Conservation (phyloP, 2,113 vertebrate genomes). For the Cyphomyrus plagiostoma region DNA sequence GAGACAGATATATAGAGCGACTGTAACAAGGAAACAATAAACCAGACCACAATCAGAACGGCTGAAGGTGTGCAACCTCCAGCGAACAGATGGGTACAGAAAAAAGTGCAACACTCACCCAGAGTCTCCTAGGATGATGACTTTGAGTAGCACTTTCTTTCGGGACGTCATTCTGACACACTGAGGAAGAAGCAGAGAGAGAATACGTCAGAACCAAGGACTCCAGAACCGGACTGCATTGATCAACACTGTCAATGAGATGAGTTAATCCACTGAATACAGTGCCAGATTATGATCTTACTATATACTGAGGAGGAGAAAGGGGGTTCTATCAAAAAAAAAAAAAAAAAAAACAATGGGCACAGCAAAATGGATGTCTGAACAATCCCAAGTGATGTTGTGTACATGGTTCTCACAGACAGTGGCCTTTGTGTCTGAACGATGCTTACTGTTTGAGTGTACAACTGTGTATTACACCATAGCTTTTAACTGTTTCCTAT, state of each 20-base stretch:
- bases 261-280: background rate
- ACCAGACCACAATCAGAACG: background rate
- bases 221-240: background rate
- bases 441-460: background rate
- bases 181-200: slow-evolving; percentile 31
- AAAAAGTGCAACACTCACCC: slow-evolving; percentile 45
- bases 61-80: background rate
- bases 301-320: background rate
- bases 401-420: background rate
- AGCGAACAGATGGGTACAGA: background rate
- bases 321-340: background rate
- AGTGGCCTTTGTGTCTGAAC: background rate
- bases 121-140: slow-evolving; percentile 64
- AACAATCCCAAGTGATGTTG: background rate
- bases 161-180: slow-evolving; percentile 58
- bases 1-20: background rate
- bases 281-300: background rate
- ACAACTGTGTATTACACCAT: background rate
- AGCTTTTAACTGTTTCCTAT: background rate
- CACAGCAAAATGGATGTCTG: background rate
- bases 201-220: background rate
- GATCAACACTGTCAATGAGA: background rate
- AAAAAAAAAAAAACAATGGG: background rate
- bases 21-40: background rate
- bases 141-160: slow-evolving; percentile 67